These are phyloP conservation scores for Coreius guichenoti DNA, from an alignment of 2,797 vertebrate genomes.

Conservation along the genomic window DNA sequence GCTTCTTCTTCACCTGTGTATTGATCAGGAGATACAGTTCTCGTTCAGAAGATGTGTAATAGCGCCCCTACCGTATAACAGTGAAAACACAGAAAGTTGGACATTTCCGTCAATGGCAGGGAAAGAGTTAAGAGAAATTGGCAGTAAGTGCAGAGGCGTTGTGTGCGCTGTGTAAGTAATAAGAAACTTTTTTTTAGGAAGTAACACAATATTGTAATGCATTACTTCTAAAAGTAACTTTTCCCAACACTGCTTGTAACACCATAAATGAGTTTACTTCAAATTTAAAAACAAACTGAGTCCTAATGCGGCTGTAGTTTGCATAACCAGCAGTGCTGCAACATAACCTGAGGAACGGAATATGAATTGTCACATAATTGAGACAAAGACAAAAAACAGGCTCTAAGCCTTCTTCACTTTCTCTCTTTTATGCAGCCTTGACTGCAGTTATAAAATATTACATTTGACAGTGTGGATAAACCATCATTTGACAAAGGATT, in stretches of 20 bases:
- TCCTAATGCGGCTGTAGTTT: not conserved
- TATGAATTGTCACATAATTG: not conserved
- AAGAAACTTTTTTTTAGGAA: too few species aligned
- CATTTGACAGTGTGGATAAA: slow-evolving; percentile 31
- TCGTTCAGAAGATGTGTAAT: too few species aligned
- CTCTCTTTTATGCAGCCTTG: not conserved
- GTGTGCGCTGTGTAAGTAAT: too few species aligned
- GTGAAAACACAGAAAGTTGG: too few species aligned
- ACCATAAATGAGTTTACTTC: not conserved
- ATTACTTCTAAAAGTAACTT: not conserved
- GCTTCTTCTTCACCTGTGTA: too few species aligned
- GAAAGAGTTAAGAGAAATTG: too few species aligned
- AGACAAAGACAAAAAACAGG: not conserved
- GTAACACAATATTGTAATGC: too few species aligned
- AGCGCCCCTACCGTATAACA: too few species aligned
- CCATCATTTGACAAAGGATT: slow-evolving; percentile 10
- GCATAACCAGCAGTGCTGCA: not conserved
- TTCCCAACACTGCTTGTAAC: too few species aligned
- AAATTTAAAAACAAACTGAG: not conserved
- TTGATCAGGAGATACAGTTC: too few species aligned
- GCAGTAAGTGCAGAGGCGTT: too few species aligned
- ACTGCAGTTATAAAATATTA: not conserved
- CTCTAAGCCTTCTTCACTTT: not conserved
- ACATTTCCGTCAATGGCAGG: too few species aligned
- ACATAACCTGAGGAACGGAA: not conserved